Base-by-base conservation (phyloP, 2,888 invertebrate genomes). In the Drosophila dives region DNA sequence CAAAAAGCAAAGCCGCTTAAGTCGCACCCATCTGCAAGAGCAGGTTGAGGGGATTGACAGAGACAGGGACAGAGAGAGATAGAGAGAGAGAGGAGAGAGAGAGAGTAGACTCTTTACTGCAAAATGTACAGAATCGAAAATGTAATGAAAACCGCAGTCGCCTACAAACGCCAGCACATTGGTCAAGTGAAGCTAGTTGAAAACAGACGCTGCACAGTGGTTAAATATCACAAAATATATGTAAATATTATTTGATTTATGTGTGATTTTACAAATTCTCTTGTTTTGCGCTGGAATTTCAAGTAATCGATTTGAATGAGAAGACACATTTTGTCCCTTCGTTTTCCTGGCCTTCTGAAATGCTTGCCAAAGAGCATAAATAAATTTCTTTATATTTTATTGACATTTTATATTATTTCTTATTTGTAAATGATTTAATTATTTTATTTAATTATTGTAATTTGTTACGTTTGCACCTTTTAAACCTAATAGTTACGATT, bases 71-170 rank as follows among this genome's bases (percentile, higher is more conserved):
- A 6, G 36, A 32, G 36, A 29, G 36, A 23, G 36, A 12, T 17
- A 20, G 20, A 7, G 23, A 29, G 20, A 20, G 10, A 26, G 4
- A n/a, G n/a, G n/a, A n/a, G n/a, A n/a, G n/a, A n/a, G 1, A 11
- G 11, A 15, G 34, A 48, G n/a, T 42, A 40, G 33, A 15, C 15
- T 48, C 45, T 60, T 65, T 64, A 82, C 71, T 71, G 78, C 67
- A 80, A 89, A 89, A 80, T 90, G 75, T 74, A 77, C 81, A 86
- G 83, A 79, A 79, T 88, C 81, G 88, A 85, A 88, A 90, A 88
- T 77, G 86, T 79, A 86, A 89, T 83, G 86, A 83, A 80, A 89
- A 77, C 88, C 88, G 68, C 86, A 86, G 88, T 67, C 80, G 86
- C 80, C 89, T 80, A 72, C 82, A 67, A 70, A 71, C 58, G 61